Evolutionary conservation across 2,888 invertebrate species (phyloP).

Genomic region (Schrankia costaestrigalis): DNA sequence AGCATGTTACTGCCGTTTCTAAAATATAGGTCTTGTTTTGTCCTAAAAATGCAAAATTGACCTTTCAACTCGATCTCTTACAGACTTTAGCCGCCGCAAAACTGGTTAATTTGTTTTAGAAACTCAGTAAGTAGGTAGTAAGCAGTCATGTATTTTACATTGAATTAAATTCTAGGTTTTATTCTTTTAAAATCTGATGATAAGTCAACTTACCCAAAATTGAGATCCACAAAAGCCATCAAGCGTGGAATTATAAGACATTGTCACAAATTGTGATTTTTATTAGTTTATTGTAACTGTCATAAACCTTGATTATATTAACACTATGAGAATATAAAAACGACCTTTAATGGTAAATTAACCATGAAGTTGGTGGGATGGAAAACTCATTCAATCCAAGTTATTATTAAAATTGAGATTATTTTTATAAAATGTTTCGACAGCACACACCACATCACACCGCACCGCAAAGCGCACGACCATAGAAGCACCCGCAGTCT

Average conservation of each 20-base stretch:
- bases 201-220: constrained; percentile 87
- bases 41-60: constrained; percentile 6
- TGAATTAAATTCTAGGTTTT: no score
- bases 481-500: no score
- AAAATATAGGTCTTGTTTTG: no score
- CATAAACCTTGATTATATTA: constrained; percentile 34
- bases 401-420: constrained; percentile 5
- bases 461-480: constrained; percentile 25
- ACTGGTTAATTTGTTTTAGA: constrained; percentile 20
- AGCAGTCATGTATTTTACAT: no score
- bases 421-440: constrained; percentile 18
- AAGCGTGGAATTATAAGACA: constrained; percentile 81
- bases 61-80: constrained; percentile 15
- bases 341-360: constrained; percentile 5
- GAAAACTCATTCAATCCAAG: constrained; percentile 11
- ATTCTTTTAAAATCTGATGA: no score
- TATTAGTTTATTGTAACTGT: constrained; percentile 37
- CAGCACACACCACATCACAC: constrained; percentile 30
- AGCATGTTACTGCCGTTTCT: no score
- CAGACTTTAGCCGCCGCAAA: constrained; percentile 6
- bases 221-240: constrained; percentile 88
- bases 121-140: constrained; percentile 7
- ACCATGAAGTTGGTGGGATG: constrained; percentile 3
- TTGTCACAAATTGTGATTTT: constrained; percentile 64
- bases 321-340: constrained; percentile 15